Evolutionary conservation across 2,888 invertebrate species (phyloP).

Genomic region (Oxyscelio sp.): DNA sequence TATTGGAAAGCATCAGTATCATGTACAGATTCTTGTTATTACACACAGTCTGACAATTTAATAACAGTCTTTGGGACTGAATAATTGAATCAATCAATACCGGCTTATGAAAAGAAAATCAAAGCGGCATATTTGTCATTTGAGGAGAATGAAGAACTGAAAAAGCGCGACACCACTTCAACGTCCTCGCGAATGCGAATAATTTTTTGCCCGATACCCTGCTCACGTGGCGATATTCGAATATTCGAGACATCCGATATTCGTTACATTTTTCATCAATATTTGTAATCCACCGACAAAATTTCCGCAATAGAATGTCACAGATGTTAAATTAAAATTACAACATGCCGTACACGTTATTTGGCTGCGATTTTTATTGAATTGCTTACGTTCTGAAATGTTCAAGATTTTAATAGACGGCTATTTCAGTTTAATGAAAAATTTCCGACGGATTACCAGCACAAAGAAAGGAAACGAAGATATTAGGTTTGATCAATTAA

Average conservation of each 20-base stretch:
- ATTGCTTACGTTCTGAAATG: slow-evolving; percentile 42
- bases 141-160: slow-evolving; percentile 13
- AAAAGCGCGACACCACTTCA: slow-evolving; percentile 17
- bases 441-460: slow-evolving; percentile 5
- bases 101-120: slow-evolving; percentile 42
- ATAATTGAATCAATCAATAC: slow-evolving; percentile 48
- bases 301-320: slow-evolving; percentile 55
- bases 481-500: slow-evolving; percentile 13
- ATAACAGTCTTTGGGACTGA: slow-evolving; percentile 32
- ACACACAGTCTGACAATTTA: no score
- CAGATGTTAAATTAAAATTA: slow-evolving; percentile 58
- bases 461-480: slow-evolving; percentile 4
- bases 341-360: slow-evolving; percentile 12
- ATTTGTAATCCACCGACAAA: slow-evolving; percentile 45
- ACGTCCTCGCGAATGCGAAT: slow-evolving; percentile 36
- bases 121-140: slow-evolving; percentile 42
- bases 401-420: slow-evolving; percentile 41
- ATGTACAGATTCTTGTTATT: no score
- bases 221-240: slow-evolving; percentile 4
- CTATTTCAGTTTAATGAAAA: slow-evolving; percentile 39
- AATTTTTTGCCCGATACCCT: slow-evolving; percentile 48
- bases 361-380: slow-evolving; percentile 56
- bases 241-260: slow-evolving; percentile 50
- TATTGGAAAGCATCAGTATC: no score
- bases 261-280: slow-evolving; percentile 60